Evolutionary conservation across 2,113 vertebrate genomes (phyloP).

Genomic region (Setophaga coronata): DNA sequence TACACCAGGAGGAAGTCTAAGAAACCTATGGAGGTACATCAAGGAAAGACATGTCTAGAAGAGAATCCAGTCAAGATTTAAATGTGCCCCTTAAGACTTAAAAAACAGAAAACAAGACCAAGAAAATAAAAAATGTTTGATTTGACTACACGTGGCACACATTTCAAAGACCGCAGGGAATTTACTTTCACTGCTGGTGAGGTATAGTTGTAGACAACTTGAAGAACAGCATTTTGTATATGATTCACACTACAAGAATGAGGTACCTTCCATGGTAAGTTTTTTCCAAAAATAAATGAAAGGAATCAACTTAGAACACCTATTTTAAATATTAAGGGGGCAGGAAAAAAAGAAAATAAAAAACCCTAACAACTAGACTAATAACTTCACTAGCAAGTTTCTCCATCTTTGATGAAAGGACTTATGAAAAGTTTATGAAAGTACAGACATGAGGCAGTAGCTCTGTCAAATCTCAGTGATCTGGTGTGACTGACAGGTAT

Average conservation of each 20-base stretch:
- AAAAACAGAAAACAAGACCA: background rate
- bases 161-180: background rate
- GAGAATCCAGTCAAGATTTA: background rate
- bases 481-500: constrained; percentile 7
- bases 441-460: background rate
- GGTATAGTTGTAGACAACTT: background rate
- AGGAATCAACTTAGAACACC: background rate
- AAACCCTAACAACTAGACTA: background rate
- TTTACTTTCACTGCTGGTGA: background rate
- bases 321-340: background rate
- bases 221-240: background rate
- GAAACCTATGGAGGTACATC: background rate
- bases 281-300: background rate
- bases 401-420: background rate
- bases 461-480: background rate
- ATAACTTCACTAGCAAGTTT: background rate
- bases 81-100: background rate
- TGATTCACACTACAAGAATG: background rate
- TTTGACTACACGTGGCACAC: background rate
- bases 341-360: background rate
- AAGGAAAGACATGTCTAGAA: background rate
- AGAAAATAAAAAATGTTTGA: background rate
- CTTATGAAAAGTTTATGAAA: constrained; percentile 27
- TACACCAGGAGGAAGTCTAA: background rate
- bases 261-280: background rate